Conservation (phyloP, 1,140 invertebrate species). For the Dendrolimus punctatus region DNA sequence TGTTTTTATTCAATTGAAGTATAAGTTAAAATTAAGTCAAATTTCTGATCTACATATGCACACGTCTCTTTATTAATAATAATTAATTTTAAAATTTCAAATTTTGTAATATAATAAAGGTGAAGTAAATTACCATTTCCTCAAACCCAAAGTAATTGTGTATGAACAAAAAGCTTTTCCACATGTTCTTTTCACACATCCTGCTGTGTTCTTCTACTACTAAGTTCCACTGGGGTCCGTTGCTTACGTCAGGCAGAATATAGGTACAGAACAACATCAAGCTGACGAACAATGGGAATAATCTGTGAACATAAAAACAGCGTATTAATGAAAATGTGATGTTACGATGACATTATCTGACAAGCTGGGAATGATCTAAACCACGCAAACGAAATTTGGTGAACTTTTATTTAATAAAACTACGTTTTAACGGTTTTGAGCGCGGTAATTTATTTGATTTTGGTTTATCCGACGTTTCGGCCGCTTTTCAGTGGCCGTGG, state of each 20-base stretch:
- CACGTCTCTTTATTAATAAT: too few species aligned
- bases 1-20: too few species aligned
- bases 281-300: conserved; percentile 73
- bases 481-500: too few species aligned
- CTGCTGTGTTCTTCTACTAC: conserved; percentile 75
- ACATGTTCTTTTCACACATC: conserved; percentile 75
- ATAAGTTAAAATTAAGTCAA: too few species aligned
- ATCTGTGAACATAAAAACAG: conserved; percentile 45
- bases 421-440: neutral
- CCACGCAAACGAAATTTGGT: neutral
- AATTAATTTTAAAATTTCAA: too few species aligned
- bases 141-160: conserved; percentile 77
- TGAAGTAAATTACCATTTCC: conserved; percentile 68
- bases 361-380: too few species aligned
- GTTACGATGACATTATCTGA: too few species aligned
- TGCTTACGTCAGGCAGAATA: conserved; percentile 73
- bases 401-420: too few species aligned
- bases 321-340: too few species aligned
- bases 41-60: too few species aligned
- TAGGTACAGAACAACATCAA: conserved; percentile 78
- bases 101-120: neutral
- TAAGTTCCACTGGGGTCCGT: conserved; percentile 76
- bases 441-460: too few species aligned
- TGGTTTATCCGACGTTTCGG: too few species aligned
- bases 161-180: conserved; percentile 76